Evolutionary conservation across 2,797 vertebrate genomes (phyloP), one percentile per base, ranked within the genome.

Genomic region (Crocidura indochinensis): DNA sequence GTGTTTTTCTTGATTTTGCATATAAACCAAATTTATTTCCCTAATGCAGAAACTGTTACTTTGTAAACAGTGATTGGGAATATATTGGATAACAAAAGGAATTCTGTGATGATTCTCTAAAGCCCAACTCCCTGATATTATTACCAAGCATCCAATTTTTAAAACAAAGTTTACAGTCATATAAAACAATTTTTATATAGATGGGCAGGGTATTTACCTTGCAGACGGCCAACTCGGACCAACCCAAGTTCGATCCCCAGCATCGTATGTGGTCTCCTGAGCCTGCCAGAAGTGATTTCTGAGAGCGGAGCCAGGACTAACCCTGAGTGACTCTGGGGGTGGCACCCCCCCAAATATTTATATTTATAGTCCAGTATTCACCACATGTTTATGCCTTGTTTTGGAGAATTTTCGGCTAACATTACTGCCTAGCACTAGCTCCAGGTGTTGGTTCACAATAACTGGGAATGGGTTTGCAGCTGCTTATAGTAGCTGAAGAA

Each of bases 11-110:
- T 83, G 11, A 60, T 75, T 79, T 87, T 94, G 2, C 17, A 60
- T 56, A 88, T 79, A 91, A 88, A 65, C 56, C 4, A 46, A 49
- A 20, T 82, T 26, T 89, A 79, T 79, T 88, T 26, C 8, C 20
- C 90, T n/a, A 85, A 49, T 38, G 38, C 49, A 90, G 44, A 4
- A 29, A 44, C 20, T 84, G 0, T 29, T 11, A 7, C 38, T 46
- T 73, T 26, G 51, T 31, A 27, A 31, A 69, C 19, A n/a, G 0
- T 46, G 12, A 62, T n/a, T 46, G 60, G 84, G 29, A 62, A n/a
- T 67, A 24, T 22, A 3, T 22, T 7, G 31, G 56, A 67, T 72
- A 38, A 29, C 22, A 68, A 65, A 27, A 27, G 29, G 73, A 29
- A 15, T 62, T 7, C 62, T 29, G n/a, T 53, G 14, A 76, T 19